A percentile compares a stretch with the other conserved stretches of the same genome.
These are phyloP conservation scores for Battus philenor DNA, from an alignment of 1,140 invertebrate species.

Conservation along the genomic window DNA sequence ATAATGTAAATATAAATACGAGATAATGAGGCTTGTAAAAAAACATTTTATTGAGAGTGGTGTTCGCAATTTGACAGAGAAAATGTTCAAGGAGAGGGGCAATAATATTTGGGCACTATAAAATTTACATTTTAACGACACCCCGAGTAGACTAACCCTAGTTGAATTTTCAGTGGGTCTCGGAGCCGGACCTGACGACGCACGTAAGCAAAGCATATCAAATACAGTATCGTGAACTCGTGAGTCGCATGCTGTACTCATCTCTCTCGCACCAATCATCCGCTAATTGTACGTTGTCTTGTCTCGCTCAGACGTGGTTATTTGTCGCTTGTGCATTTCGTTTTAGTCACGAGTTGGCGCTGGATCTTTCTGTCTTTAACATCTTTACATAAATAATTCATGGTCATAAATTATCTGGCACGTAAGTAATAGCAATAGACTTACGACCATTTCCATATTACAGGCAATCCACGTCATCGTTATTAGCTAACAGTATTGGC, in stretches of 20 bases:
- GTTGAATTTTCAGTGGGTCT: conserved; percentile 69
- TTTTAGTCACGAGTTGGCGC: conserved; percentile 26
- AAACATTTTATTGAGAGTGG: conserved; percentile 24
- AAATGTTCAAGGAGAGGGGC: conserved; percentile 23
- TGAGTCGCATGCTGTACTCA: conserved; percentile 66
- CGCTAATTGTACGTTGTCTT: conserved; percentile 56
- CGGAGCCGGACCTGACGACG: conserved; percentile 63
- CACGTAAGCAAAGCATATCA: conserved; percentile 66
- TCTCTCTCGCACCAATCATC: conserved; percentile 50
- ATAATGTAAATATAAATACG: conserved; percentile 45
- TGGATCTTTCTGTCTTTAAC: conserved; percentile 23
- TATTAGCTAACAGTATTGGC: too few species aligned
- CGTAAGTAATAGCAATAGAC: too few species aligned
- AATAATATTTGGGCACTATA: conserved; percentile 26
- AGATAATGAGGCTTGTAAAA: conserved; percentile 13
- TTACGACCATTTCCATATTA: too few species aligned
- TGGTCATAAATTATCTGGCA: too few species aligned
- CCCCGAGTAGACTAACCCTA: conserved; percentile 57
- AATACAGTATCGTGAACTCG: conserved; percentile 63
- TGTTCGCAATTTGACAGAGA: conserved; percentile 39
- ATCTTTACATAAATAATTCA: too few species aligned
- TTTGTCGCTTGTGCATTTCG: conserved; percentile 26
- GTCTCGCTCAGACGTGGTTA: conserved; percentile 46
- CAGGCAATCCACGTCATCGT: too few species aligned
- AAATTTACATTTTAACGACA: conserved; percentile 28